phyloP scores from a whole-genome alignment of 92 coral and sea anemone genomes.

The Zoanthus gigantus region DNA sequence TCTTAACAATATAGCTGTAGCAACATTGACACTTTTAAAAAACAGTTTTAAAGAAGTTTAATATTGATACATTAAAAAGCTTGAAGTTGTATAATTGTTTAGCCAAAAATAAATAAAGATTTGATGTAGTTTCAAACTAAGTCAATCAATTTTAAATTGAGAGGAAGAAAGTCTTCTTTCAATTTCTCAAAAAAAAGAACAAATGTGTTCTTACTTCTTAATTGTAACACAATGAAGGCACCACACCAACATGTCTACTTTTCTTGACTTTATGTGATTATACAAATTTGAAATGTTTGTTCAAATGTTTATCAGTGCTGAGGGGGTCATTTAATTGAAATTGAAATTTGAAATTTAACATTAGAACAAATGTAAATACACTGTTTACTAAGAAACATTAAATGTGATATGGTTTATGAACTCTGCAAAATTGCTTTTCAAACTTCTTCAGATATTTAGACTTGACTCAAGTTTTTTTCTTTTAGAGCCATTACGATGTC shows the following conservation, averaged over 20 bases:
- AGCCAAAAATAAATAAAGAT: constrained; percentile 8
- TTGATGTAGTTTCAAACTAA: background rate
- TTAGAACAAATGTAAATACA: constrained; percentile 13
- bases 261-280: constrained; percentile 6
- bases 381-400: constrained; percentile 21
- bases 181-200: background rate
- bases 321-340: constrained; percentile 19
- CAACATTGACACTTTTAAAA: constrained; percentile 10
- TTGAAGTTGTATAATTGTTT: constrained; percentile 3
- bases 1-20: constrained; percentile 27
- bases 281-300: constrained; percentile 27
- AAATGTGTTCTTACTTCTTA: too few relatives aligned
- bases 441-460: constrained; percentile 15
- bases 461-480: constrained; percentile 20
- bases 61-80: background rate
- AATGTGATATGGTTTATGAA: constrained; percentile 21
- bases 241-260: constrained; percentile 1
- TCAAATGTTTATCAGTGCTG: constrained; percentile 19
- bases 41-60: constrained; percentile 1
- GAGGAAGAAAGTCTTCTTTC: background rate
- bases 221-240: too few relatives aligned
- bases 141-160: constrained; percentile 1
- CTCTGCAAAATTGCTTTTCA: constrained; percentile 18
- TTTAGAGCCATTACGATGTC: constrained; percentile 30
- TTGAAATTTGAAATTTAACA: background rate